A percentile compares a stretch with the other conserved stretches of the same genome.
Evolutionary conservation across 2,113 vertebrate species (phyloP).

Genomic region (Hepsetus odoe): DNA sequence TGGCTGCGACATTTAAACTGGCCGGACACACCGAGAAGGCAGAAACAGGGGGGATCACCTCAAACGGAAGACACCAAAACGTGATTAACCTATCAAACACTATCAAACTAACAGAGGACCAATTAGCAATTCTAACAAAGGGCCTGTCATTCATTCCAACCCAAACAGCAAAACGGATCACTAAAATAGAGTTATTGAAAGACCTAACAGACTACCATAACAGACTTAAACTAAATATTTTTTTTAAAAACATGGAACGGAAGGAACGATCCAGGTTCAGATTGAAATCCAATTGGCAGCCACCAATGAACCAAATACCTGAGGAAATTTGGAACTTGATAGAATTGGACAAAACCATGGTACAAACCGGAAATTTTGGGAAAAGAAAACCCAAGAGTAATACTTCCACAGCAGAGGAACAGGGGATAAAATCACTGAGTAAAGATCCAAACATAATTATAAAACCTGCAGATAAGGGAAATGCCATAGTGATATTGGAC

Average conservation of each 20-base stretch:
- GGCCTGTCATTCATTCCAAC: neutral
- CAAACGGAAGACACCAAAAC: no score
- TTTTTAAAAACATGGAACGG: conserved; percentile 7
- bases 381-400: neutral
- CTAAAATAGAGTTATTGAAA: neutral
- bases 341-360: neutral
- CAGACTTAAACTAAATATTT: neutral
- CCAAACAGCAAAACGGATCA: neutral
- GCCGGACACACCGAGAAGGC: no score
- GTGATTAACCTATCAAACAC: no score
- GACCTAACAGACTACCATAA: conserved; percentile 1
- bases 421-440: neutral
- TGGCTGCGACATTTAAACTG: no score
- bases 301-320: neutral
- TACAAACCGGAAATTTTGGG: neutral
- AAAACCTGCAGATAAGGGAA: conserved; percentile 32
- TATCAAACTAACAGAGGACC: no score
- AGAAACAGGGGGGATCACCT: no score
- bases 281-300: neutral
- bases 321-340: neutral
- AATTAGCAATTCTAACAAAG: neutral
- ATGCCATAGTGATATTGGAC: conserved; percentile 2
- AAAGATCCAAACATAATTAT: conserved; percentile 3
- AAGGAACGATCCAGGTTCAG: neutral
- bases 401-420: neutral